A percentile compares a stretch with the other conserved stretches of the same genome.
Conservation (phyloP, 2,888 invertebrate genomes). For the Epiblema foenella region DNA sequence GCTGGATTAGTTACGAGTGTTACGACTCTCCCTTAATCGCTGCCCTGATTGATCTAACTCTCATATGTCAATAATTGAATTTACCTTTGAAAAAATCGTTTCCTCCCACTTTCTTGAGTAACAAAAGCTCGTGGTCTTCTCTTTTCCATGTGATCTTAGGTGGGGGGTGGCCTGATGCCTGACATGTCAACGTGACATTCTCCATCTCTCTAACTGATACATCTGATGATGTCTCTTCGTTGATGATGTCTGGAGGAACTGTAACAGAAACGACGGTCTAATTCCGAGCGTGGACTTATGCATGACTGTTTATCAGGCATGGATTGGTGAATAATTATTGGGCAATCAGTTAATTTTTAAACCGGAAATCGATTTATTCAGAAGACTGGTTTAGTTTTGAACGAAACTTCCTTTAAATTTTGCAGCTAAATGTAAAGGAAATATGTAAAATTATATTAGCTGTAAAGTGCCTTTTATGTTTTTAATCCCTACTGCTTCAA, state of each 20-base stretch:
- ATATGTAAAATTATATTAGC: too few species aligned
- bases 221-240: slow-evolving; percentile 91
- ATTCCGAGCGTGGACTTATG: not conserved
- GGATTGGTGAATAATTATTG: too few species aligned
- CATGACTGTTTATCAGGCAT: too few species aligned
- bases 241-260: slow-evolving; percentile 93
- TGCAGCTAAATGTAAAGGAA: too few species aligned
- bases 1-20: not conserved
- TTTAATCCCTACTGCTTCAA: too few species aligned
- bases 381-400: too few species aligned
- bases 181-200: slow-evolving; percentile 92
- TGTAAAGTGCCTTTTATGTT: too few species aligned
- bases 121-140: slow-evolving; percentile 88
- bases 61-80: not conserved
- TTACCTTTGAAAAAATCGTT: slow-evolving; percentile 80
- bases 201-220: slow-evolving; percentile 92
- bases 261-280: slow-evolving; percentile 42
- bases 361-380: too few species aligned
- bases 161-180: slow-evolving; percentile 91
- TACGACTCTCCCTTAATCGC: too few species aligned
- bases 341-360: too few species aligned
- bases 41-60: not conserved
- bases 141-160: slow-evolving; percentile 93
- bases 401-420: too few species aligned
- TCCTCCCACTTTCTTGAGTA: slow-evolving; percentile 81